Base-by-base conservation (phyloP, 2,888 invertebrate species). In the Odontothrips loti region DNA sequence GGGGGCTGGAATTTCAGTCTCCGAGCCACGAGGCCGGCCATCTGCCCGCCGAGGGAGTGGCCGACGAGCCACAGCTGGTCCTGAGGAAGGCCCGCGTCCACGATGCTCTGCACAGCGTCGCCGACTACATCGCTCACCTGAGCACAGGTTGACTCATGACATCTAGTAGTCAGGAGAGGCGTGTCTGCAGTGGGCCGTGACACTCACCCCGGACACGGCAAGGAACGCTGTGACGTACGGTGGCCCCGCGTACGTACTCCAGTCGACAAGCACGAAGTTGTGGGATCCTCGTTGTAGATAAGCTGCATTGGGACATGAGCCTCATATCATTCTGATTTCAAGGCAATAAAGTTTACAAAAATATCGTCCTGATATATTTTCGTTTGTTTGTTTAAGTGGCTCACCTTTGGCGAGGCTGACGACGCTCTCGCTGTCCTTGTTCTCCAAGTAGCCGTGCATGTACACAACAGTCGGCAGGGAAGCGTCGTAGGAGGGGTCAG, bases 161-260 rank as follows among this genome's bases (percentile, higher is more conserved):
- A 58, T 11, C 17, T 17, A n/a, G 58, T 6, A 15, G 20, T 20
- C 9, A 11, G 10, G 20, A 12, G 51, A 51, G 51, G 51, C 51
- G 1, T 51, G 10, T 10, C 20, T 12, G 6, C 3, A 51, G 51
- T 6, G 9, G 20, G 51, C 15, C 15, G 12, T 17, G 6, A 17
- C 20, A 17, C 58, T 58, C 17, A 58, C 58, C 58, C 58, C 58
- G 58, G 11, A n/a, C 58, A 23, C 0, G 6, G 8, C 1, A 4
- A 27, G 1, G 68, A 75, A 75, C 17, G 47, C 23, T 20, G 75
- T 51, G 12, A 80, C 1, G 78, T 80, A 81, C 17, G 48, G 48
- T 1, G 51, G 63, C 78, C 17, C 20, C n/a, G 80, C 80, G 78
- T 81, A 81, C 43, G 80, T 47, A 48, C 80, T 81, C 81, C 81